Percentiles rank a stretch among this genome's conserved stretches.
Evolutionary conservation across 2,888 invertebrate genomes (phyloP).

Genomic region (Abscondita cerata): DNA sequence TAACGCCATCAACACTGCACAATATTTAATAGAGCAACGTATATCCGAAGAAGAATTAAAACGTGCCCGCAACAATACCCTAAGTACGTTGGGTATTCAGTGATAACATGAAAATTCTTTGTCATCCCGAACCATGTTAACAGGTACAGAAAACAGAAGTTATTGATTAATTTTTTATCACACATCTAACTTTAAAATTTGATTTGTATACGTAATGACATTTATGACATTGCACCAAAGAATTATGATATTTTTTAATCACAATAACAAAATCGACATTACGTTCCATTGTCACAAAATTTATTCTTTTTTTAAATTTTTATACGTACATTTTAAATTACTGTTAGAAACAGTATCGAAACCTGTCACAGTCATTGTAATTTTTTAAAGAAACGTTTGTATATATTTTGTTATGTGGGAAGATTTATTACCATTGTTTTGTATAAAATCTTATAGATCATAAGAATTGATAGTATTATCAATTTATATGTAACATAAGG

Average conservation of each 20-base stretch:
- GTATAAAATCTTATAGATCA: constrained; percentile 6
- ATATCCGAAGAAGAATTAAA: constrained; percentile 95
- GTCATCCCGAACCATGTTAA: constrained; percentile 27
- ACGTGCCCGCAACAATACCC: constrained; percentile 87
- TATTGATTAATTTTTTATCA: constrained; percentile 18
- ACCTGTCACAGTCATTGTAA: constrained; percentile 16
- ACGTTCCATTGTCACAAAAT: constrained; percentile 15
- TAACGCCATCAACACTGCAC: constrained; percentile 89
- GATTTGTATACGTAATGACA: constrained; percentile 15
- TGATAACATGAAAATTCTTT: constrained; percentile 55
- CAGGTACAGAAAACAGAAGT: constrained; percentile 47
- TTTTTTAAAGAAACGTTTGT: constrained; percentile 17
- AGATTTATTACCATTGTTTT: constrained; percentile 26
- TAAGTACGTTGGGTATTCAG: constrained; percentile 74
- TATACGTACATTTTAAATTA: constrained; percentile 28
- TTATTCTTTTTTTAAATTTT: constrained; percentile 9
- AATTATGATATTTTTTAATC: background rate
- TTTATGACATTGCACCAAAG: background rate
- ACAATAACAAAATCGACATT: background rate
- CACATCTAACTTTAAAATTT: background rate
- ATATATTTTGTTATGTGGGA: constrained; percentile 18
- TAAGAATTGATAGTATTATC: too few species aligned
- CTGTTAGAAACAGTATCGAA: constrained; percentile 30
- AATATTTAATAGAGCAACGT: constrained; percentile 95
- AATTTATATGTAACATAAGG: background rate